These are phyloP conservation scores for Riptortus pedestris DNA, from an alignment of 1,140 invertebrate species.

Conservation along the genomic window DNA sequence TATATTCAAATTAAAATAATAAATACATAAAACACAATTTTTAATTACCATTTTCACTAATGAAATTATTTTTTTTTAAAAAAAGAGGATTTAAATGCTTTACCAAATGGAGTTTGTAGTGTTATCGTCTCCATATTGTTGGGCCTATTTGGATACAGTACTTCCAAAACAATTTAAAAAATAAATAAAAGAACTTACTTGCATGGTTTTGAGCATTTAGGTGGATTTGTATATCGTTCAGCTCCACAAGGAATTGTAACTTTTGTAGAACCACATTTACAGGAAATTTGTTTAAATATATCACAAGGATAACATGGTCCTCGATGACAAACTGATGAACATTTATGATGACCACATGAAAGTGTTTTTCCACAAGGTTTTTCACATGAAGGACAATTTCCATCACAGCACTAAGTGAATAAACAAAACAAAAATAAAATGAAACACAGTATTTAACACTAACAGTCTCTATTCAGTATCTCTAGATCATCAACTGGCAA, in stretches of 20 bases:
- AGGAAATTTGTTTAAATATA: slow-evolving; percentile 62
- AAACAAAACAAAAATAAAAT: slow-evolving; percentile 18
- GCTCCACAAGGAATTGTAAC: slow-evolving; percentile 77
- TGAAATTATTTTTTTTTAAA: too few relatives aligned
- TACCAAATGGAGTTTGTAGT: too few relatives aligned
- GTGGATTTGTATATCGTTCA: slow-evolving; percentile 62
- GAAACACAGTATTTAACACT: not conserved
- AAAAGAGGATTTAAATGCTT: too few relatives aligned
- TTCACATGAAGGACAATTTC: slow-evolving; percentile 75
- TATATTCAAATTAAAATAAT: too few relatives aligned
- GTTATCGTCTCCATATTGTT: too few relatives aligned
- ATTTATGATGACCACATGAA: slow-evolving; percentile 82
- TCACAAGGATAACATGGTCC: slow-evolving; percentile 87
- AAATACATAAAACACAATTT: too few relatives aligned
- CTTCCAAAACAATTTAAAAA: not conserved
- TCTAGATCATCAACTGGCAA: too few relatives aligned
- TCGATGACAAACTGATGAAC: slow-evolving; percentile 69
- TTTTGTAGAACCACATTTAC: slow-evolving; percentile 68
- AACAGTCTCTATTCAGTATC: not conserved
- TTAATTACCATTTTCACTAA: too few relatives aligned
- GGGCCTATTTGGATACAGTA: not conserved
- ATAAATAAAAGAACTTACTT: slow-evolving; percentile 37
- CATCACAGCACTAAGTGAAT: slow-evolving; percentile 61
- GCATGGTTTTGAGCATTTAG: slow-evolving; percentile 63
- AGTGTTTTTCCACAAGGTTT: slow-evolving; percentile 73